Evolutionary conservation across 2,888 invertebrate genomes (phyloP).

Genomic region (Drosophila birchii): DNA sequence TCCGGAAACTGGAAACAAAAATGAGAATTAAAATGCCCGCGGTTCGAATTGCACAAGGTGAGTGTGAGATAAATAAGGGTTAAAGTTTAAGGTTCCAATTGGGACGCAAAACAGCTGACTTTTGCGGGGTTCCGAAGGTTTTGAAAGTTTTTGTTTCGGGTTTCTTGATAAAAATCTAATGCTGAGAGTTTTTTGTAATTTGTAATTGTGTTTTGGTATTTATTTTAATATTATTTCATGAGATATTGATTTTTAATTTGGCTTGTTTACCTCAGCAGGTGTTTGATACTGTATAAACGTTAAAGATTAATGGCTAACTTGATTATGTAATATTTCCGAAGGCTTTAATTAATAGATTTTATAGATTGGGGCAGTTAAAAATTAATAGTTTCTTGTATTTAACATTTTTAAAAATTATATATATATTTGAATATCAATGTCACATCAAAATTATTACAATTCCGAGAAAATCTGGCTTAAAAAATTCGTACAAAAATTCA

Average conservation of each 20-base stretch:
- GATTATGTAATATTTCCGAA: not conserved
- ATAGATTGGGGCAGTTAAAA: not conserved
- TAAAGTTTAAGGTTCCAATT: conserved; percentile 19
- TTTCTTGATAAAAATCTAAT: no score
- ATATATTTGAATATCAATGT: not conserved
- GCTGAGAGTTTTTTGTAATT: not conserved
- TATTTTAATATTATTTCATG: not conserved
- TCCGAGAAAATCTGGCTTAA: not conserved
- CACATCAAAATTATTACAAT: not conserved
- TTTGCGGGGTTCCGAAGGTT: not conserved
- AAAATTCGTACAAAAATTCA: not conserved
- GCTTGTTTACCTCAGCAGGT: not conserved
- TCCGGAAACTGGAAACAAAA: conserved; percentile 85
- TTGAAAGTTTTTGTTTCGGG: not conserved
- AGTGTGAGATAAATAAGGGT: conserved; percentile 82
- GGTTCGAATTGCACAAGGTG: conserved; percentile 98
- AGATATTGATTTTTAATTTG: not conserved
- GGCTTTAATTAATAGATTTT: not conserved
- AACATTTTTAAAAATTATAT: not conserved
- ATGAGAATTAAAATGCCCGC: conserved; percentile 99
- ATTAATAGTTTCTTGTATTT: not conserved
- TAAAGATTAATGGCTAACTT: not conserved
- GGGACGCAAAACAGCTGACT: conserved; percentile 18
- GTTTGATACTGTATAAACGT: not conserved
- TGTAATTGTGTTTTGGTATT: not conserved